Conservation (phyloP, 2,113 vertebrate genomes). For the Synchiropus splendidus region DNA sequence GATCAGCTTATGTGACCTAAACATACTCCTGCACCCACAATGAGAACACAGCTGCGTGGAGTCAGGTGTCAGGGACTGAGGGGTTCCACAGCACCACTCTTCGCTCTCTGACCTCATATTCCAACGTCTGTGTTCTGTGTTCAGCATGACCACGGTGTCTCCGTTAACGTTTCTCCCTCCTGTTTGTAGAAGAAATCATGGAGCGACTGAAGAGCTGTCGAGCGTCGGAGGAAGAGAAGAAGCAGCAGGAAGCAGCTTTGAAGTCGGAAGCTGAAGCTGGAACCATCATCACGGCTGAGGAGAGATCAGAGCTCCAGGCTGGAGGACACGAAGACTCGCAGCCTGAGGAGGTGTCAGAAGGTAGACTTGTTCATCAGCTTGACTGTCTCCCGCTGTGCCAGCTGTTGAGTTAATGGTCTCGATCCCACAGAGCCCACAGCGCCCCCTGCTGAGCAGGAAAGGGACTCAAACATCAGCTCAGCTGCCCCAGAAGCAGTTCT, state of each 20-base stretch:
- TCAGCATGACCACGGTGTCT: too few relatives aligned
- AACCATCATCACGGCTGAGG: constrained; percentile 39
- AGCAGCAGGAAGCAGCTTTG: constrained; percentile 54
- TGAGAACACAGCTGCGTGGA: too few relatives aligned
- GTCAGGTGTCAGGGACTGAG: too few relatives aligned
- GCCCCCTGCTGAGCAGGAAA: constrained; percentile 37
- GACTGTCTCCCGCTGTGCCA: not conserved
- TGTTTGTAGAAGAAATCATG: constrained; percentile 72
- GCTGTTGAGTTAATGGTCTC: not conserved
- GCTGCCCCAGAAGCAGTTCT: constrained; percentile 9
- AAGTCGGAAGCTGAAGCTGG: constrained; percentile 59
- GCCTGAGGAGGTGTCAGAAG: not conserved
- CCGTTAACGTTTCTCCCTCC: not conserved
- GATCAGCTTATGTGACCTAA: not conserved
- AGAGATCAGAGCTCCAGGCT: constrained; percentile 34
- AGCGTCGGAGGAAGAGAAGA: constrained; percentile 67
- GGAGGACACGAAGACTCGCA: constrained; percentile 8
- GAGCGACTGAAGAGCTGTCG: constrained; percentile 73
- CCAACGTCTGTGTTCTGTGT: too few relatives aligned
- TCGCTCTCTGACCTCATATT: too few relatives aligned
- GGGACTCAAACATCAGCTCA: constrained; percentile 14
- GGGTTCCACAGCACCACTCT: too few relatives aligned
- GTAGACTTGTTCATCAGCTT: not conserved
- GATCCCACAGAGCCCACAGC: constrained; percentile 25
- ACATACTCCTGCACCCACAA: not conserved